These are phyloP conservation scores for Jaculus jaculus DNA, from an alignment of 2,113 vertebrate genomes.

Conservation along the genomic window DNA sequence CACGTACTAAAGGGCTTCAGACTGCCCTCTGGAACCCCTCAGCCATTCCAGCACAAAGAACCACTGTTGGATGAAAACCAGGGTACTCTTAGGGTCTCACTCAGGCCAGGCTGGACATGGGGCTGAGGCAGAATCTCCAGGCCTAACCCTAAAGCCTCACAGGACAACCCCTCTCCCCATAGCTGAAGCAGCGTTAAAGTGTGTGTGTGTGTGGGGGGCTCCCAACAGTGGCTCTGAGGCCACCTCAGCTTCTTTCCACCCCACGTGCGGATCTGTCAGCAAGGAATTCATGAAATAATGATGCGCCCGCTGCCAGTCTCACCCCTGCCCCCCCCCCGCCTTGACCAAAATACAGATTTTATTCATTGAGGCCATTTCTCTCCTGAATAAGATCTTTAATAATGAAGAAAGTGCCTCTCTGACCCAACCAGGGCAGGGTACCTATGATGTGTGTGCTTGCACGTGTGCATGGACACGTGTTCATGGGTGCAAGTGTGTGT, in stretches of 20 bases:
- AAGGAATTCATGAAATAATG: neutral
- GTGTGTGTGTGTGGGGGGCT: no score
- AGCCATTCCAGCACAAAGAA: neutral
- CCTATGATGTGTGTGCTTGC: no score
- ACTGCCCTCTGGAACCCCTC: neutral
- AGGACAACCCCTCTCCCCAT: no score
- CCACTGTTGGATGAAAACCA: neutral
- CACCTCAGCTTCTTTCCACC: neutral
- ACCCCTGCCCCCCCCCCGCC: fast-evolving
- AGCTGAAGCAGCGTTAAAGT: neutral
- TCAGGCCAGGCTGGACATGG: neutral
- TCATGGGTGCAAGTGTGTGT: fast-evolving
- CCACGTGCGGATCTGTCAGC: neutral
- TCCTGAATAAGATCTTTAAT: constrained; percentile 30
- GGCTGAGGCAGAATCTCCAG: neutral
- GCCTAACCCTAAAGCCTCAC: fast-evolving
- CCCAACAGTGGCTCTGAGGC: fast-evolving
- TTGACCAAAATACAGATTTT: constrained; percentile 26
- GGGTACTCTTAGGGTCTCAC: neutral
- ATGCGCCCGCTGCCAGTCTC: neutral
- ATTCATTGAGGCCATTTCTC: constrained; percentile 21
- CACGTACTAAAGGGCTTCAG: fast-evolving
- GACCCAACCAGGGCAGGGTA: neutral
- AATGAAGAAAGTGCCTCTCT: neutral
- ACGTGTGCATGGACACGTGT: fast-evolving